Base-by-base conservation (phyloP, 1,140 invertebrate species). In the Nasonia vitripennis region DNA sequence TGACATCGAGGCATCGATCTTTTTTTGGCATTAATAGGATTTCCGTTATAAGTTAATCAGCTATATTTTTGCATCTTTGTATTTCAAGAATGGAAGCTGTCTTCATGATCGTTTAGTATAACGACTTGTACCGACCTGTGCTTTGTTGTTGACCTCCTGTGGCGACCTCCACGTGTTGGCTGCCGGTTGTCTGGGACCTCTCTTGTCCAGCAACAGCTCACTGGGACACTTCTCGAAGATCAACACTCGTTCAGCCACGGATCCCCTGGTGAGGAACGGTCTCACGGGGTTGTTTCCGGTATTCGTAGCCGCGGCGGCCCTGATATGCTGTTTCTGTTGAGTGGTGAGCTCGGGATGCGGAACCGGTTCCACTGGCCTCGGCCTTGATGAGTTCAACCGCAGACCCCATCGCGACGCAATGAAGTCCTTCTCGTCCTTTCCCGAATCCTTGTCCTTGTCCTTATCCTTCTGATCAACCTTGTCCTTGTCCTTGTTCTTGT, bases 141-240 rank as follows among this genome's bases (percentile, higher is more conserved):
- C 95, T 94, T 96, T 96, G 88, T 93, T 94, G 88, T 95, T 95
- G 86, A 95, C 94, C 86, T 96, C 95, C 87, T 95, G 93, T 7
- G 94, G 94, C 86, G 93, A 94, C 86, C 94, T 94, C 95, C 95
- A 86, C 2, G 95, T 94, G 34, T 94, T 93, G 23, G 95, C 93
- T 17, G 94, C 94, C 83, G 95, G 93, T 80, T 94, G 93, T 20
- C 91, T 86, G 10, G 90, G 91, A 84, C 95, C 95, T 51, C 96
- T 92, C 90, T 96, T 97, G 86, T 96, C 96, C 86, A 97, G 90
- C 87, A 96, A 92, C 86, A 96, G 90, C 92, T 97, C 96, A 89
- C 96, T 97, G 1, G 98, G 98, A 90, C 97, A 97, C 91, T 97
- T 96, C 91, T 98, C 98, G 91, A 98, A 98, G 89, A 98, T 97